A percentile compares a stretch with the other conserved stretches of the same genome.
Evolutionary conservation across 2,888 invertebrate genomes (phyloP).

Genomic region (Pterostichus madidus): DNA sequence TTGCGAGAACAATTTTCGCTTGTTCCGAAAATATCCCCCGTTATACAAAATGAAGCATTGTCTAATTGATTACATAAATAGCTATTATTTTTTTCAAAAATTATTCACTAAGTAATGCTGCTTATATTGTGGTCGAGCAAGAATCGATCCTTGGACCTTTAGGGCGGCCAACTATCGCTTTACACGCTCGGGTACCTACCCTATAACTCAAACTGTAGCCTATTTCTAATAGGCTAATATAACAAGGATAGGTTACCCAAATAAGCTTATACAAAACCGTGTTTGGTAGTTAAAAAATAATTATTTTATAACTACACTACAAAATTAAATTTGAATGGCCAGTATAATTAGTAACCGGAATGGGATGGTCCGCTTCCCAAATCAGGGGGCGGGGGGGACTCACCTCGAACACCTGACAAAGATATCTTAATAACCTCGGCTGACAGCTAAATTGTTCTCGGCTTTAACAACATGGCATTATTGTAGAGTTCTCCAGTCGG

Average conservation of each 20-base stretch:
- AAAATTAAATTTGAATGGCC: conserved; percentile 70
- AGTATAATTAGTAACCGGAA: conserved; percentile 69
- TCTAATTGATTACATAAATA: too few species aligned
- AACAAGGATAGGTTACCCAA: conserved; percentile 41
- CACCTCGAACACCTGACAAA: conserved; percentile 67
- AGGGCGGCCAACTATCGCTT: too few species aligned
- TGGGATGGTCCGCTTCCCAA: conserved; percentile 51
- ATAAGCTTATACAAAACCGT: conserved; percentile 37
- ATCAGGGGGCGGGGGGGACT: conserved; percentile 8
- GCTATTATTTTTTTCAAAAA: too few species aligned
- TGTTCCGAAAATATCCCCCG: too few species aligned
- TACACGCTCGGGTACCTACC: too few species aligned
- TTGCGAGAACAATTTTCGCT: too few species aligned
- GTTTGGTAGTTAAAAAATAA: conserved; percentile 63
- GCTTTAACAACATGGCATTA: background rate
- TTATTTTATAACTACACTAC: conserved; percentile 61
- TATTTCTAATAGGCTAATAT: background rate
- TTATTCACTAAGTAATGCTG: too few species aligned
- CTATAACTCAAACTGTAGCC: too few species aligned
- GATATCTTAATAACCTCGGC: conserved; percentile 69
- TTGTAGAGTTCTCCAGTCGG: background rate
- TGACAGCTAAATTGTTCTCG: conserved; percentile 69
- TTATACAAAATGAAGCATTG: too few species aligned
- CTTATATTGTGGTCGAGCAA: too few species aligned
- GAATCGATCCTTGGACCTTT: too few species aligned